Evolutionary conservation across 1,140 invertebrate genomes (phyloP), one percentile per base, ranked within the genome.

Genomic region (Carcinoscorpius rotundicauda): DNA sequence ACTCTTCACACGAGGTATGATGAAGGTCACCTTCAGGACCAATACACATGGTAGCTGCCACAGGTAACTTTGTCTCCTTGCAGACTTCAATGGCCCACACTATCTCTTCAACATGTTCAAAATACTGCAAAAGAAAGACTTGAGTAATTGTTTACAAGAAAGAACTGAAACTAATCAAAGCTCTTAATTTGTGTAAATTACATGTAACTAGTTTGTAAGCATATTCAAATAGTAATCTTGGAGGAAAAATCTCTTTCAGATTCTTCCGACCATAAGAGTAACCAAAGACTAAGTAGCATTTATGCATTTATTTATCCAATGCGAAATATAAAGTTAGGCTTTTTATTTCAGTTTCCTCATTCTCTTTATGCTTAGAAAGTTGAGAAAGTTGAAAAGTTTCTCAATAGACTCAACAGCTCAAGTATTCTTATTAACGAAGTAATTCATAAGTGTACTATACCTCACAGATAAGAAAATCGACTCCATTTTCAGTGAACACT

Each of bases 91-190:
- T 77, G 4, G 78, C 78, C 78, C 77, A 78, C 65, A 76, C 78
- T 59, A 77, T 77, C 65, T 79, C 78, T 68, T 79, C 78, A 4
- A 79, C 71, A 66, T 79, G 77, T 66, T 79, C 78, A 66, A 78
- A 79, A 68, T 79, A 79, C 77, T 79, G 69, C 29, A 29, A 29
- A 29, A 29, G 29, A 48, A 63, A n/a, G 29, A 29, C 29, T 29
- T 29, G 29, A 29, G 29, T 29, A 29, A 29, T 29, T 29, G 0
- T 29, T 29, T 29, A 0, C 29, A 29, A 29, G 29, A 29, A 29
- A 29, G 29, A 29, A 29, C 29, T 29, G 29, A 2, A 29, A 29
- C 29, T 29, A 29, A 29, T 29, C 29, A 29, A 29, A 29, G 29
- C 29, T 29, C 29, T 29, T 29, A 29, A 29, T 29, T 29, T 29